These are phyloP conservation scores for Megaceryle torquata DNA, from an alignment of 2,113 vertebrate species.

Conservation along the genomic window DNA sequence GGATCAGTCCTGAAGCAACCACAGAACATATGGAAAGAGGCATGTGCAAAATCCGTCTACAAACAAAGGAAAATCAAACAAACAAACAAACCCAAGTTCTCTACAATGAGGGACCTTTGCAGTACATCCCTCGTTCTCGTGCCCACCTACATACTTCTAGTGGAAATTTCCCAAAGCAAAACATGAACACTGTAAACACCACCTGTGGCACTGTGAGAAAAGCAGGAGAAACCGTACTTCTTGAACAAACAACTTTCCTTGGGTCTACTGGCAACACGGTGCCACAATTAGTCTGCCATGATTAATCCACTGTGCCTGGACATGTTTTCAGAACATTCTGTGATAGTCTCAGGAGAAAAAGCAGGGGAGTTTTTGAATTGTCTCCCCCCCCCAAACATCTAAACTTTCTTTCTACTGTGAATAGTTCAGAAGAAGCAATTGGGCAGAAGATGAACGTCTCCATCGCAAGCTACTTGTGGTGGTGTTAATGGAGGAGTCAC, in stretches of 20 bases:
- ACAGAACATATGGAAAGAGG: not conserved
- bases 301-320: constrained; percentile 31
- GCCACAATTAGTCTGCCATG: constrained; percentile 22
- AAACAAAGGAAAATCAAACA: not conserved
- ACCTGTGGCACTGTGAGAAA: not conserved
- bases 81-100: not conserved
- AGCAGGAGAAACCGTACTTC: not conserved
- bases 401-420: not conserved
- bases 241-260: constrained; percentile 18
- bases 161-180: not conserved
- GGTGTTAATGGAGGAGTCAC: not conserved
- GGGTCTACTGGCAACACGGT: not conserved
- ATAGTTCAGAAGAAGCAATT: not conserved
- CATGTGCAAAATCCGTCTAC: not conserved
- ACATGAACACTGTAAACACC: not conserved
- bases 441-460: not conserved
- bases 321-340: constrained; percentile 17
- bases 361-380: not conserved
- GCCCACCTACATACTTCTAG: not conserved
- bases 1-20: not conserved
- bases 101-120: not conserved
- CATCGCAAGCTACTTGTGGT: not conserved
- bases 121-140: not conserved
- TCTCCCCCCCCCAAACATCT: not conserved
- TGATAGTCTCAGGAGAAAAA: not conserved